Conservation (phyloP, 2,888 invertebrate genomes). For the Calameuta pallipes region DNA sequence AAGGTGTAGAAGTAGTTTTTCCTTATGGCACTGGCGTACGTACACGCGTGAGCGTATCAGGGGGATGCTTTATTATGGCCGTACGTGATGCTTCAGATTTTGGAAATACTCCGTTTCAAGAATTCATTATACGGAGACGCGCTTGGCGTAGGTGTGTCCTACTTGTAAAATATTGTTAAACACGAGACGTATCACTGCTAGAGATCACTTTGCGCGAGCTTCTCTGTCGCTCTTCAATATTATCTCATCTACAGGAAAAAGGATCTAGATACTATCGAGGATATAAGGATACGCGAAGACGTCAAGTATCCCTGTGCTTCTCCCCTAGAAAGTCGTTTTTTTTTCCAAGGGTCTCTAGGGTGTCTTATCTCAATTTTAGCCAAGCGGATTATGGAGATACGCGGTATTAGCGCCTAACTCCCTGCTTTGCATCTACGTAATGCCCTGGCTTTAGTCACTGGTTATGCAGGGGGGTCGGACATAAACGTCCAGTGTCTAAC, state of each 20-base stretch:
- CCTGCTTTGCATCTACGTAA: conserved; percentile 36
- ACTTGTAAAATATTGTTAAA: background rate
- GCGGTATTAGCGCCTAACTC: conserved; percentile 35
- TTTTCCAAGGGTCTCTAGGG: background rate
- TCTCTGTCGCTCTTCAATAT: background rate
- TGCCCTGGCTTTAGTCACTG: background rate
- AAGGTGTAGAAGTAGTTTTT: background rate
- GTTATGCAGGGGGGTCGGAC: background rate
- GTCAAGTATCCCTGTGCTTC: background rate
- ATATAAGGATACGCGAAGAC: background rate
- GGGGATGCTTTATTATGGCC: background rate
- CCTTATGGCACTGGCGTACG: background rate
- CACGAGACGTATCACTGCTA: background rate
- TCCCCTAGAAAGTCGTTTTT: background rate
- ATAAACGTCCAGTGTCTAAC: background rate
- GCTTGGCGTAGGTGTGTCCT: background rate
- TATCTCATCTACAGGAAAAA: background rate
- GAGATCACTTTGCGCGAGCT: background rate
- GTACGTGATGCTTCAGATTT: background rate
- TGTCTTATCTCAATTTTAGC: conserved; percentile 33
- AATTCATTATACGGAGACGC: background rate
- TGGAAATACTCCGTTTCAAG: background rate
- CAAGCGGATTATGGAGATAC: conserved; percentile 35
- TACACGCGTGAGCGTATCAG: background rate
- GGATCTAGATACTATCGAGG: conserved; percentile 7